Percentiles rank a stretch among this genome's conserved stretches.
Evolutionary conservation across 2,888 invertebrate species (phyloP).

Genomic region (Atethmia centrago): DNA sequence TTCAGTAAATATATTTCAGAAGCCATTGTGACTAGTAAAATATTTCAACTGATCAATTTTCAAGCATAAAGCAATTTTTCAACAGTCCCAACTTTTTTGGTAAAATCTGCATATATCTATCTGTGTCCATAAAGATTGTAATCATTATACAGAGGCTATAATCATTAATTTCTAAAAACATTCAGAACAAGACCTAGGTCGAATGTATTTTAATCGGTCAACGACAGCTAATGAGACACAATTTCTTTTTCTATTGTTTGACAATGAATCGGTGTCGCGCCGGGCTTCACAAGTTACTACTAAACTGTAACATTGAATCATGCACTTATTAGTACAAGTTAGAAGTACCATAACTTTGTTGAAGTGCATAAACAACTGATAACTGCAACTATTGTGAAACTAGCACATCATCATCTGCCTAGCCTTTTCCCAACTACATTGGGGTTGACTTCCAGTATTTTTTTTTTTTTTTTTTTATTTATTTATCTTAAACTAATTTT

Average conservation of each 20-base stretch:
- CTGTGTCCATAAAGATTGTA: neutral
- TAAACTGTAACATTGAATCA: neutral
- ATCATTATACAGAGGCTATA: neutral
- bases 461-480: no score
- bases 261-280: no score
- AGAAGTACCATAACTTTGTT: neutral
- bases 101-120: neutral
- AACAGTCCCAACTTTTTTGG: neutral
- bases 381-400: slow-evolving; percentile 4
- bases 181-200: neutral
- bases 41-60: neutral
- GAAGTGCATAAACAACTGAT: slow-evolving; percentile 34
- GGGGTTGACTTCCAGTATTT: no score
- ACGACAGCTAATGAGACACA: no score
- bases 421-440: no score
- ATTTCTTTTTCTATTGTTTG: no score
- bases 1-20: neutral
- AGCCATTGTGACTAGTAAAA: neutral
- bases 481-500: no score
- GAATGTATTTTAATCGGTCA: neutral
- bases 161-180: neutral
- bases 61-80: neutral
- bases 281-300: no score
- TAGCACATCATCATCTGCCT: no score
- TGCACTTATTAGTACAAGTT: neutral